Percentiles rank a stretch among this genome's conserved stretches.
phyloP scores from a whole-genome alignment of 2,113 vertebrate genomes.

The Pagrus major region DNA sequence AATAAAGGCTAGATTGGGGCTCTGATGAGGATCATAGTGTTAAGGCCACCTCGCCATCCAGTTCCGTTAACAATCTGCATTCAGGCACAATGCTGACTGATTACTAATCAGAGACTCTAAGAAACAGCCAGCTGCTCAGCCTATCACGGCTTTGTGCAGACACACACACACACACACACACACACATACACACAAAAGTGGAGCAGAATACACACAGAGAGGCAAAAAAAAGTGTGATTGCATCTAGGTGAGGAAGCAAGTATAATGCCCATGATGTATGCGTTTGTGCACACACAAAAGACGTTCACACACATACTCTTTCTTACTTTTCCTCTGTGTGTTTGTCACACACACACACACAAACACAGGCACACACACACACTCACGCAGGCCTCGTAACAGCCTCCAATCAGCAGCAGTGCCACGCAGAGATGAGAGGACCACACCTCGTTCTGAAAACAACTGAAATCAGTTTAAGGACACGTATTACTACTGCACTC shows the following conservation, averaged over 20 bases:
- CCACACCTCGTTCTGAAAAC: slow-evolving; percentile 77
- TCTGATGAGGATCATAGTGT: slow-evolving; percentile 74
- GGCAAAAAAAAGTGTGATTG: slow-evolving; percentile 67
- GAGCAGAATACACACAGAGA: slow-evolving; percentile 36
- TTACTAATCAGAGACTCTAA: slow-evolving; percentile 77
- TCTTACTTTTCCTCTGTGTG: slow-evolving; percentile 15
- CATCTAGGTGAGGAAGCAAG: slow-evolving; percentile 46
- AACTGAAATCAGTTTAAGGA: slow-evolving; percentile 80
- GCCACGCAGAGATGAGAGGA: slow-evolving; percentile 68
- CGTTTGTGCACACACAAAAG: slow-evolving; percentile 44
- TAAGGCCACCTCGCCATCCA: slow-evolving; percentile 44
- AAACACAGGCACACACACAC: slow-evolving; percentile 11
- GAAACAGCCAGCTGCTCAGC: slow-evolving; percentile 70
- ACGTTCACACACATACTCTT: not conserved
- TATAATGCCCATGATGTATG: slow-evolving; percentile 55
- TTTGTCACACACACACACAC: not conserved
- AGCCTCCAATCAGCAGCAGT: slow-evolving; percentile 73
- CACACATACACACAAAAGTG: slow-evolving; percentile 18
- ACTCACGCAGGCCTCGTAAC: slow-evolving; percentile 39
- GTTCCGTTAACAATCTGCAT: slow-evolving; percentile 74
- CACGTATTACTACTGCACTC: slow-evolving; percentile 60
- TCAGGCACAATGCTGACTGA: slow-evolving; percentile 81
- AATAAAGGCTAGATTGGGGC: slow-evolving; percentile 54
- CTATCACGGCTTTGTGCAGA: slow-evolving; percentile 34
- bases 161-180: slow-evolving; percentile 36